Evolutionary conservation across 1,140 invertebrate genomes (phyloP), one percentile per base, ranked within the genome.

Genomic region (Tenebrio molitor): DNA sequence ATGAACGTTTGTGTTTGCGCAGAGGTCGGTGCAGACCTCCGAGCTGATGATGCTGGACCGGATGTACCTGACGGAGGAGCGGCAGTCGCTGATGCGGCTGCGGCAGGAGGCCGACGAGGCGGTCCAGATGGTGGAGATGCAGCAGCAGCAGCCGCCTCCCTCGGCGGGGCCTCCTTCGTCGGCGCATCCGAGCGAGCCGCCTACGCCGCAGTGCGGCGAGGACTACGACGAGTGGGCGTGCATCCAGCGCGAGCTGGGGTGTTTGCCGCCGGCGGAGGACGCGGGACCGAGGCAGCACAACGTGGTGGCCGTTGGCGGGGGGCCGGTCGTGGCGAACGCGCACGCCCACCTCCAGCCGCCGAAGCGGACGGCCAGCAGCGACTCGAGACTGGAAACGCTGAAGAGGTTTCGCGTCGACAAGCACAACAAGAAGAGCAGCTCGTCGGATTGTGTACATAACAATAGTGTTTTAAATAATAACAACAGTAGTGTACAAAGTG

Each of bases 1-100:
- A n/a, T n/a, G n/a, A n/a, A n/a, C n/a, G n/a, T n/a, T n/a, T n/a
- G n/a, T n/a, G 6, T 82, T 84, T n/a, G n/a, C n/a, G 42, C 81
- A 92, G 91, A 85, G 88, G 50, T 87, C 90, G 81, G 88, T 89
- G 5, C 85, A 88, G 76, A 89, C 91, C 1, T 89, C 90, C 1
- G 92, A 93, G 81, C 81, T 89, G 33, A 90, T 93, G 84, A 91
- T 93, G 89, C 84, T 93, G 8, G 88, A 92, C 76, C 83, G 90
- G 58, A 87, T 91, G 79, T 91, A 92, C 80, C 86, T 92, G 16
- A 84, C 87, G 17, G 91, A 92, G 73, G 91, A 92, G 74, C 87
- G 88, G 75, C 83, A 81, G 44, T 84, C 86, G 34, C 79, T 92
- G 17, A 86, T 89, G 69, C 86, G 85, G 77, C 84, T 91, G 69